phyloP scores from a whole-genome alignment of 1,140 invertebrate genomes.

The Pseudoatta argentina region DNA sequence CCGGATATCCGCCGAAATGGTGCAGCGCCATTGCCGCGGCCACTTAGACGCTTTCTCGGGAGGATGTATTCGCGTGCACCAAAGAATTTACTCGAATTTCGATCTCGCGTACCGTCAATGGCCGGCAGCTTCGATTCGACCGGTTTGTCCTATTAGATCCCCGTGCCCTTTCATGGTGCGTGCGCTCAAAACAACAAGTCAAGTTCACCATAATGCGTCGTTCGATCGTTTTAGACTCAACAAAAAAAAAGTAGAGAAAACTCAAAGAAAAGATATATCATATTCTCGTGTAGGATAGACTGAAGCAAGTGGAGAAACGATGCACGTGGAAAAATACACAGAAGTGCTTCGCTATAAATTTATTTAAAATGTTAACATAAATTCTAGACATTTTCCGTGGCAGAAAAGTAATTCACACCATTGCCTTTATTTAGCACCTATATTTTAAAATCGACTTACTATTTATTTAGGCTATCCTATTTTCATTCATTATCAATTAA shows the following conservation, averaged over 20 bases:
- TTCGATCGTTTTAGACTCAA: slow-evolving; percentile 12
- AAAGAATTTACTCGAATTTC: slow-evolving; percentile 70
- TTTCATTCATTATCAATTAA: not conserved
- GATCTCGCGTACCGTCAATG: slow-evolving; percentile 64
- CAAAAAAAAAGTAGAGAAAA: slow-evolving; percentile 52
- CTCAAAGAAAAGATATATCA: slow-evolving; percentile 7
- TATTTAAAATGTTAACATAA: not conserved
- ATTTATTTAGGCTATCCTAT: not conserved
- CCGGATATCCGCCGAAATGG: slow-evolving; percentile 82
- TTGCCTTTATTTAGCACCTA: not conserved
- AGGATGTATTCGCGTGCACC: slow-evolving; percentile 35
- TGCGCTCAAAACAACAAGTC: slow-evolving; percentile 52
- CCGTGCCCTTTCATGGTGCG: slow-evolving; percentile 36
- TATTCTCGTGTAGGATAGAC: not conserved
- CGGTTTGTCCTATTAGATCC: slow-evolving; percentile 26
- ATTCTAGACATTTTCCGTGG: not conserved
- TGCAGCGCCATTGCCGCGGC: slow-evolving; percentile 75
- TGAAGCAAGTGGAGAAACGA: not conserved
- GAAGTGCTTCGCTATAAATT: not conserved
- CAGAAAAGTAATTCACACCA: not conserved
- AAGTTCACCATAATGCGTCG: slow-evolving; percentile 32
- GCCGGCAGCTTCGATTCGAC: slow-evolving; percentile 6
- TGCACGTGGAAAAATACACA: not conserved
- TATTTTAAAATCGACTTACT: not conserved
- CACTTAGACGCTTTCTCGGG: slow-evolving; percentile 78